phyloP scores from a whole-genome alignment of 2,797 vertebrate species.

The Phoebastria nigripes region DNA sequence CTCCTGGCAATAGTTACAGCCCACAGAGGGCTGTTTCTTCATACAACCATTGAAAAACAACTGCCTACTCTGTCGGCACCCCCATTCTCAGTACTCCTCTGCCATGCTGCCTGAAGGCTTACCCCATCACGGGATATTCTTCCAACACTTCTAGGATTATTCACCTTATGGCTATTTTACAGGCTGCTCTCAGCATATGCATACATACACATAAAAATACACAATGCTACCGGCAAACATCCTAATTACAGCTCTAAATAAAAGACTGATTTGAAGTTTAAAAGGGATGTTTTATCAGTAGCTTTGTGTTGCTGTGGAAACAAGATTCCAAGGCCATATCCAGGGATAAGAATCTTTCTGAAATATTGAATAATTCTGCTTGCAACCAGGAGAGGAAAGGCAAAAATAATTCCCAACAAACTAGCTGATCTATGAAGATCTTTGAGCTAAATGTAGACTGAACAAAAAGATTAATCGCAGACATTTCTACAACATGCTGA shows the following conservation, averaged over 20 bases:
- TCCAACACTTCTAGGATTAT: neutral
- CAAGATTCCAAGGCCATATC: conserved; percentile 38
- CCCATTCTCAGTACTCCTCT: neutral
- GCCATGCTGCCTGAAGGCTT: neutral
- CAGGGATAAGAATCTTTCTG: neutral
- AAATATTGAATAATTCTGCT: conserved; percentile 11
- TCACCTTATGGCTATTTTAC: neutral
- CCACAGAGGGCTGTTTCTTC: neutral
- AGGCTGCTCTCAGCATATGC: neutral
- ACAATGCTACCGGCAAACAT: neutral
- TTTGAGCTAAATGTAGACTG: neutral
- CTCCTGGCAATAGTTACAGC: neutral
- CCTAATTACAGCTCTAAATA: neutral
- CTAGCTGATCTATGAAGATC: neutral
- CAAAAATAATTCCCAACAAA: conserved; percentile 22
- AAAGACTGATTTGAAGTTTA: neutral
- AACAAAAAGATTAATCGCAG: no score
- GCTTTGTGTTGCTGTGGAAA: conserved; percentile 49
- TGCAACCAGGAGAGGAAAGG: neutral
- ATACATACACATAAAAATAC: neutral
- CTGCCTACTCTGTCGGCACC: neutral
- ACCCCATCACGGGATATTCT: neutral
- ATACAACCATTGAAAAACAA: neutral
- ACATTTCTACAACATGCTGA: neutral
- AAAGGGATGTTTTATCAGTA: conserved; percentile 18